Percentiles rank a stretch among this genome's conserved stretches.
These are phyloP conservation scores for Drosophila buzzatii DNA, from an alignment of 2,888 invertebrate genomes.

Conservation along the genomic window DNA sequence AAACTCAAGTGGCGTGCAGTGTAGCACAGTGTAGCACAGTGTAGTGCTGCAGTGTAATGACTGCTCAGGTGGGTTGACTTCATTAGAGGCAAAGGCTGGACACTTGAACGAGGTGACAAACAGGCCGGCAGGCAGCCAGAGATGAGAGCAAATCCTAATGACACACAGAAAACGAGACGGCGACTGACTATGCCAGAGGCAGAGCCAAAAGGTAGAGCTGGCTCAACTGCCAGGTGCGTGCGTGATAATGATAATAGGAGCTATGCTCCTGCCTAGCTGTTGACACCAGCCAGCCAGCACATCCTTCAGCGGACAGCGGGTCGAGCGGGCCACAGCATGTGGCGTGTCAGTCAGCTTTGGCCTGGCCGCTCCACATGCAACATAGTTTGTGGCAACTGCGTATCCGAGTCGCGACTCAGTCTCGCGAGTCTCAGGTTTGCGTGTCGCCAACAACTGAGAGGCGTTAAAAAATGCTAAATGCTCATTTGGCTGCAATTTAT, in stretches of 20 bases:
- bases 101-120: constrained; percentile 69
- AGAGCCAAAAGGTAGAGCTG: constrained; percentile 6
- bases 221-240: constrained; percentile 37
- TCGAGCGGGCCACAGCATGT: constrained; percentile 18
- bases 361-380: constrained; percentile 49
- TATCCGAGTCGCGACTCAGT: not conserved
- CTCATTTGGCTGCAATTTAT: constrained; percentile 70
- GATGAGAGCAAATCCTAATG: constrained; percentile 67
- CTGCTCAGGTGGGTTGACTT: constrained; percentile 69
- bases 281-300: constrained; percentile 42
- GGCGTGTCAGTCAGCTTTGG: constrained; percentile 58
- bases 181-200: constrained; percentile 2
- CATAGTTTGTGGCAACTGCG: constrained; percentile 14
- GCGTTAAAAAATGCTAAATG: constrained; percentile 77
- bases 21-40: constrained; percentile 14
- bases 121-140: constrained; percentile 36
- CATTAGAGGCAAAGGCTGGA: constrained; percentile 68
- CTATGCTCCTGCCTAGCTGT: constrained; percentile 25
- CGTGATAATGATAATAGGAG: constrained; percentile 73
- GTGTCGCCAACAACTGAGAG: constrained; percentile 65
- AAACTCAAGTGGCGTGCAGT: constrained; percentile 18
- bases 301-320: constrained; percentile 52
- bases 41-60: constrained; percentile 25
- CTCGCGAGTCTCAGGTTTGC: constrained; percentile 47
- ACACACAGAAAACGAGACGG: constrained; percentile 46